Percentiles rank a stretch among this genome's conserved stretches.
phyloP scores from a whole-genome alignment of 2,888 invertebrate species.

The Melieria crassipennis region DNA sequence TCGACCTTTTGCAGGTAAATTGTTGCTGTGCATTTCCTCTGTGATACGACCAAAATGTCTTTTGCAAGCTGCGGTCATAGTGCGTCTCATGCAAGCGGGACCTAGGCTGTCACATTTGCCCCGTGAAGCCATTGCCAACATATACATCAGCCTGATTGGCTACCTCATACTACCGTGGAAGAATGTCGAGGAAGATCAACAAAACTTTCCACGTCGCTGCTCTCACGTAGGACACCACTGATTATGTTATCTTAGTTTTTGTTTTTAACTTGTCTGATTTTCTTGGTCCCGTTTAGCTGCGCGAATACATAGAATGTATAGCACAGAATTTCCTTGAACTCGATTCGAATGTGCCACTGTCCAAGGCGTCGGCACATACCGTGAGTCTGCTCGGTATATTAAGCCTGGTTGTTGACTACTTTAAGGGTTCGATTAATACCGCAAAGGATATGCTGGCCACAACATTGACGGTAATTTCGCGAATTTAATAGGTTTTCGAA shows the following conservation, averaged over 20 bases:
- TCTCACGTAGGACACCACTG: constrained; percentile 5
- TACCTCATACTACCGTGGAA: constrained; percentile 64
- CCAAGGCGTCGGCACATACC: constrained; percentile 58
- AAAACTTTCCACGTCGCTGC: constrained; percentile 60
- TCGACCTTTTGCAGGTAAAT: constrained; percentile 49
- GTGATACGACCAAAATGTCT: constrained; percentile 65
- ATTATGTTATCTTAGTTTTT: neutral
- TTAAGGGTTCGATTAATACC: constrained; percentile 60
- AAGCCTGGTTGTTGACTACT: constrained; percentile 61
- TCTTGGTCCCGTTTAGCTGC: constrained; percentile 48
- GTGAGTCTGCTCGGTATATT: constrained; percentile 58
- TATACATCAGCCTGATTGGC: constrained; percentile 63
- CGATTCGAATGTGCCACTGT: constrained; percentile 56
- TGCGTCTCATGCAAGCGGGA: constrained; percentile 61
- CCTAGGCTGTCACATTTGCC: constrained; percentile 59
- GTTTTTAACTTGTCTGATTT: neutral
- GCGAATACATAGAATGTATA: constrained; percentile 60
- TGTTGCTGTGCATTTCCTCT: constrained; percentile 63
- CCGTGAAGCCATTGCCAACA: constrained; percentile 58
- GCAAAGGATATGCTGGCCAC: constrained; percentile 63
- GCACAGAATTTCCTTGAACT: constrained; percentile 59
- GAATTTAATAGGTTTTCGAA: too few species aligned
- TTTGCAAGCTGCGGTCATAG: constrained; percentile 61
- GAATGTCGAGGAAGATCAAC: constrained; percentile 58
- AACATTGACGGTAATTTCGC: constrained; percentile 58